Evolutionary conservation across 2,113 vertebrate species (phyloP).

Genomic region (Malaclemys terrapin): DNA sequence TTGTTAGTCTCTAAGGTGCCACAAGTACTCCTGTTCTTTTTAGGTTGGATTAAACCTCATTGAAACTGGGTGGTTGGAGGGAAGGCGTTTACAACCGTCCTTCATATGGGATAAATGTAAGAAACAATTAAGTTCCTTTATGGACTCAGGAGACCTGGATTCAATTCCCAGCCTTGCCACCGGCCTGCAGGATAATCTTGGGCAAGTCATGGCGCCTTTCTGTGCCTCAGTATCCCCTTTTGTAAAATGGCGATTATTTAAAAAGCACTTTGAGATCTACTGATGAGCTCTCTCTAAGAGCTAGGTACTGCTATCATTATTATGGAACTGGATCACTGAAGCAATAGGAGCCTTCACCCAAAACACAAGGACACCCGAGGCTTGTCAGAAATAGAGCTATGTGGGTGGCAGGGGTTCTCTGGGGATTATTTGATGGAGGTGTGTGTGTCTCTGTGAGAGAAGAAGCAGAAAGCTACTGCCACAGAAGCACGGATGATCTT

Average conservation of each 20-base stretch:
- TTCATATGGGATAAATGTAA: background rate
- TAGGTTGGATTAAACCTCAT: background rate
- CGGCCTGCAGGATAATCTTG: background rate
- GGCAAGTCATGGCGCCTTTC: background rate
- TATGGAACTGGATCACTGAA: background rate
- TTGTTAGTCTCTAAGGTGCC: no score
- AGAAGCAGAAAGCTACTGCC: background rate
- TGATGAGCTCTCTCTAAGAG: background rate
- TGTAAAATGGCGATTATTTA: background rate
- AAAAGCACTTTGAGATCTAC: background rate
- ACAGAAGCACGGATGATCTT: fast-evolving
- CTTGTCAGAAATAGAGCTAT: background rate
- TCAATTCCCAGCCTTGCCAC: background rate
- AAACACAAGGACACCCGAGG: background rate
- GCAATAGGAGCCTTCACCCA: background rate
- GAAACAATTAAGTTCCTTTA: background rate
- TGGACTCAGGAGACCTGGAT: background rate
- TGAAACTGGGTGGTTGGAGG: background rate
- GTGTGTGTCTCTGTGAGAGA: background rate
- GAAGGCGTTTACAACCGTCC: no score
- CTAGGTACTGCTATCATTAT: background rate
- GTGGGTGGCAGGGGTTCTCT: background rate
- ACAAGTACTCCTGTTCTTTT: no score
- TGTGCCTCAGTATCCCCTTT: background rate
- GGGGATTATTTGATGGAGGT: background rate